phyloP scores from a whole-genome alignment of 2,113 vertebrate genomes.

The Pontoporia blainvillei region DNA sequence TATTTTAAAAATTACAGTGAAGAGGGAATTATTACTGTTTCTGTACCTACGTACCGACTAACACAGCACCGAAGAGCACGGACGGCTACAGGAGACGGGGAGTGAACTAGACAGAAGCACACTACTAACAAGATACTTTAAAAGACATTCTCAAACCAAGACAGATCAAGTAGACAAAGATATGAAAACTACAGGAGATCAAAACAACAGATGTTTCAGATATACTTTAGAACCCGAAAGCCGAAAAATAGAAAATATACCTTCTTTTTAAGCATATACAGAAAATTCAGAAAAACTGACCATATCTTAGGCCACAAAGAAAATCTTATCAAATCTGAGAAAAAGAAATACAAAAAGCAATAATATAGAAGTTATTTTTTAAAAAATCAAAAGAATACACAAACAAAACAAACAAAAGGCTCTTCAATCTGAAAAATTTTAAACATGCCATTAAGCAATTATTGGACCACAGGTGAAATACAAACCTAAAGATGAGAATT shows the following conservation, averaged over 20 bases:
- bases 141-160: neutral
- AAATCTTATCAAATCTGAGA: neutral
- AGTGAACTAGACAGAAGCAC: neutral
- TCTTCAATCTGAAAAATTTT: neutral
- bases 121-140: neutral
- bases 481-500: neutral
- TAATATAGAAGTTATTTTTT: neutral
- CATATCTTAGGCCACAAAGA: neutral
- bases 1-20: neutral
- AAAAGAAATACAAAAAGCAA: neutral
- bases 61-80: neutral
- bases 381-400: neutral
- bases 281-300: neutral
- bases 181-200: neutral
- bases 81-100: neutral
- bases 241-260: neutral
- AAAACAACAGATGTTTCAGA: neutral
- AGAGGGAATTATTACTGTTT: neutral
- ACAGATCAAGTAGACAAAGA: neutral
- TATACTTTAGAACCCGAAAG: neutral
- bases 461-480: neutral
- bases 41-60: neutral
- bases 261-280: neutral
- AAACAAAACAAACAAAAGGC: neutral
- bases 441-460: neutral